Percentiles rank a stretch among this genome's conserved stretches.
Evolutionary conservation across 2,797 vertebrate species (phyloP).

Genomic region (Sebastes paucispinis): DNA sequence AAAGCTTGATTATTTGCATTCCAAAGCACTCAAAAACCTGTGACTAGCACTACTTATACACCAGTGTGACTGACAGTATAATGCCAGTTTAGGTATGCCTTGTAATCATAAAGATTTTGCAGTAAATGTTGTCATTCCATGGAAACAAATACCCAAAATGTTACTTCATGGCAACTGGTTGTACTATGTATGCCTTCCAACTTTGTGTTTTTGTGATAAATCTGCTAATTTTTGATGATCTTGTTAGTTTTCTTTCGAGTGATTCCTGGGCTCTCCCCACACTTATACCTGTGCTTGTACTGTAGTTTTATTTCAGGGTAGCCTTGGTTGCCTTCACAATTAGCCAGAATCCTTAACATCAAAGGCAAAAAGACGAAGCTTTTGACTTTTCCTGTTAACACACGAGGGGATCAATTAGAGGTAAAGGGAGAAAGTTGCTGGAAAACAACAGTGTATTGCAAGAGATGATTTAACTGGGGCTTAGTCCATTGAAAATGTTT

Average conservation of each 20-base stretch:
- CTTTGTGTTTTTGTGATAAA: not conserved
- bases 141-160: not conserved
- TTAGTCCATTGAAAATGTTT: not conserved
- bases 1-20: conserved; percentile 15
- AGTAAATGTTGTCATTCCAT: not conserved
- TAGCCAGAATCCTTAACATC: conserved; percentile 38
- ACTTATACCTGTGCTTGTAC: not conserved
- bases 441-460: conserved; percentile 7
- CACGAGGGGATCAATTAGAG: conserved; percentile 55
- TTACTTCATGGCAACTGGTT: not conserved
- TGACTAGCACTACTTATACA: not conserved
- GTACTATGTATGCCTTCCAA: not conserved
- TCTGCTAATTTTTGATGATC: conserved; percentile 5
- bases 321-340: conserved; percentile 17
- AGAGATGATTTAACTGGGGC: conserved; percentile 6
- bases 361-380: conserved; percentile 35
- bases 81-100: not conserved
- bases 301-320: not conserved
- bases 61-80: not conserved
- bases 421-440: conserved; percentile 12
- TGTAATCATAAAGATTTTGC: not conserved
- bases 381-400: conserved; percentile 15
- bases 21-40: not conserved
- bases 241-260: not conserved
- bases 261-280: not conserved